phyloP scores from a whole-genome alignment of 2,113 vertebrate species.

The Myotis lucifugus region DNA sequence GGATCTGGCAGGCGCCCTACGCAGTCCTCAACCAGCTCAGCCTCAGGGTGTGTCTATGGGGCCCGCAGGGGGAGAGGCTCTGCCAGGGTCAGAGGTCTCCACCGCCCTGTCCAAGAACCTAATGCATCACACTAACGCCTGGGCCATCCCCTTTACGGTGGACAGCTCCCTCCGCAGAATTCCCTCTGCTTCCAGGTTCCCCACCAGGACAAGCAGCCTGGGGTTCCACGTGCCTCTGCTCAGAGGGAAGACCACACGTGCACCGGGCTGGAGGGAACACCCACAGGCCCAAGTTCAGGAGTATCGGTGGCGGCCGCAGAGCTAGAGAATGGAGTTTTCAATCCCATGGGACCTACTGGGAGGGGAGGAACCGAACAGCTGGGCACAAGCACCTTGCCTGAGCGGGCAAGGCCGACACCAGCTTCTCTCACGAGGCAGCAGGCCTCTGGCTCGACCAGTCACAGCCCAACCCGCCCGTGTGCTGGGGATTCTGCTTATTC shows the following conservation, averaged over 20 bases:
- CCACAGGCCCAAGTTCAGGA: neutral
- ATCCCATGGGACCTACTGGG: neutral
- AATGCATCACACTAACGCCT: neutral
- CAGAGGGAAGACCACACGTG: neutral
- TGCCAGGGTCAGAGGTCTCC: neutral
- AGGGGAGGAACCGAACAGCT: neutral
- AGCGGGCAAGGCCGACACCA: neutral
- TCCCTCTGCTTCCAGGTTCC: neutral
- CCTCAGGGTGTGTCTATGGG: neutral
- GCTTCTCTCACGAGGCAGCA: neutral
- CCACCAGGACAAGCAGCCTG: neutral
- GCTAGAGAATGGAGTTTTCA: neutral
- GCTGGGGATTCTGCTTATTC: neutral
- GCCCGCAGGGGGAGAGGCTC: no score
- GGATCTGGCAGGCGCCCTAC: neutral
- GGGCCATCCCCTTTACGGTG: neutral
- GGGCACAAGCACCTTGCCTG: rapidly evolving
- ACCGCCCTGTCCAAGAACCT: neutral
- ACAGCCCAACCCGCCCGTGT: no score
- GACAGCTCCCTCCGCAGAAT: neutral
- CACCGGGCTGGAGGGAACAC: neutral
- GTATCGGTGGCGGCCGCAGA: neutral
- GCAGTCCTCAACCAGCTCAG: rapidly evolving
- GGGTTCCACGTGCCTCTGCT: neutral
- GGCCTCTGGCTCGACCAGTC: neutral